Percentiles rank a stretch among this genome's conserved stretches.
phyloP scores from a whole-genome alignment of 2,888 invertebrate species.

The Athrips mouffetella region DNA sequence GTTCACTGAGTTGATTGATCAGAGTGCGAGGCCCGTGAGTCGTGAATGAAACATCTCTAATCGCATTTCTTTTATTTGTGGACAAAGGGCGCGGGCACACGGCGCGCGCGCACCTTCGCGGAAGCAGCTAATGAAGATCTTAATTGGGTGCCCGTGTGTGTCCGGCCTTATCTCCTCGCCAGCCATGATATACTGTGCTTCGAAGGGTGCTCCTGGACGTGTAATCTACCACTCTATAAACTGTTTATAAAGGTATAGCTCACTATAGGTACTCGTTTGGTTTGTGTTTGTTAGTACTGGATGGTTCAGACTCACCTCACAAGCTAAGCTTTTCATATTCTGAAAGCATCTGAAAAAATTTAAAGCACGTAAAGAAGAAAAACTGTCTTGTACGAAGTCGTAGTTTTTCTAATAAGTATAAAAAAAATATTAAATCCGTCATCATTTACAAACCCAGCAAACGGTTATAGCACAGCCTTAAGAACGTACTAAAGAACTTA shows the following conservation, averaged over 20 bases:
- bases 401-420: too few relatives aligned
- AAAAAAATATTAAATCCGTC: too few relatives aligned
- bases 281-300: too few relatives aligned
- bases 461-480: not conserved
- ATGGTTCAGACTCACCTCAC: too few relatives aligned
- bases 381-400: too few relatives aligned
- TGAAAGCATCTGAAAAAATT: too few relatives aligned
- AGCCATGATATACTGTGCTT: not conserved
- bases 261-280: too few relatives aligned
- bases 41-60: constrained; percentile 11
- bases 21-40: constrained; percentile 1
- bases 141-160: constrained; percentile 67
- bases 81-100: constrained; percentile 10
- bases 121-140: constrained; percentile 70
- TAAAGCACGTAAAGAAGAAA: too few relatives aligned
- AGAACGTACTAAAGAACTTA: not conserved
- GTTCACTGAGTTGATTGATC: too few relatives aligned
- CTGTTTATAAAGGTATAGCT: too few relatives aligned
- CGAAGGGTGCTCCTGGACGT: not conserved
- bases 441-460: too few relatives aligned
- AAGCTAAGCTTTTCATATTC: too few relatives aligned
- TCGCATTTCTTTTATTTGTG: constrained; percentile 6
- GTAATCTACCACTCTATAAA: constrained; percentile 2
- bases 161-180: constrained; percentile 45
- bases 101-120: constrained; percentile 15